A percentile compares a stretch with the other conserved stretches of the same genome.
phyloP scores from a whole-genome alignment of 2,797 vertebrate species.

The Anguilla marmorata region DNA sequence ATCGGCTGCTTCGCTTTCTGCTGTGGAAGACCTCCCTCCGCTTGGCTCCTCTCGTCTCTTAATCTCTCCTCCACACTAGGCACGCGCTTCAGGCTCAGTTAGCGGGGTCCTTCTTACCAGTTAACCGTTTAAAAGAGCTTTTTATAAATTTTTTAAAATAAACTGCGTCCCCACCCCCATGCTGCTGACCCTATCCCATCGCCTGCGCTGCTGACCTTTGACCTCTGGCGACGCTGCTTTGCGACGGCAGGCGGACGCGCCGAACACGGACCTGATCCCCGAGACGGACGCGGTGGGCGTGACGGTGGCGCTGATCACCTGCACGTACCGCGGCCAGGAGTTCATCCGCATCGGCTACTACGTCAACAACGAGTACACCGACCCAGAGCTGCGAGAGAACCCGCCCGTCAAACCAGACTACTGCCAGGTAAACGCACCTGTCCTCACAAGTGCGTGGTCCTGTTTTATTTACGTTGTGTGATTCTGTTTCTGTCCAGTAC shows the following conservation, averaged over 20 bases:
- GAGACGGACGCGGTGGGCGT: constrained; percentile 91
- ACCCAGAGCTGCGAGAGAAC: constrained; percentile 85
- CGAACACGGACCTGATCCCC: constrained; percentile 84
- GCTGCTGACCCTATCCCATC: neutral
- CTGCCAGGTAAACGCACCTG: constrained; percentile 72
- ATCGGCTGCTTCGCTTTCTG: too few species aligned
- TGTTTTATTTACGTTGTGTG: too few species aligned
- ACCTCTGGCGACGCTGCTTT: neutral
- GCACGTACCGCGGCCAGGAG: constrained; percentile 89
- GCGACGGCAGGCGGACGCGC: constrained; percentile 80
- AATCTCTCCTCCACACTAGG: neutral
- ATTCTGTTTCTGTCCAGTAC: too few species aligned
- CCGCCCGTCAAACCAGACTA: constrained; percentile 87
- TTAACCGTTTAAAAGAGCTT: too few species aligned
- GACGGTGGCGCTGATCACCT: constrained; percentile 90
- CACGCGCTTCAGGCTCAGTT: too few species aligned
- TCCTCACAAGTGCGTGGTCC: neutral
- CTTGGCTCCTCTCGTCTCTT: neutral
- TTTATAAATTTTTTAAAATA: too few species aligned
- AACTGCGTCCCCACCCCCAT: too few species aligned
- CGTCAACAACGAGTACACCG: constrained; percentile 91
- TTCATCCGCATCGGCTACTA: constrained; percentile 94
- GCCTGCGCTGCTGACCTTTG: neutral
- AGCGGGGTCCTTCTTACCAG: too few species aligned
- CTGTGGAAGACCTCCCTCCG: neutral